phyloP scores from a whole-genome alignment of 2,113 vertebrate species.

The Myxocyprinus asiaticus region DNA sequence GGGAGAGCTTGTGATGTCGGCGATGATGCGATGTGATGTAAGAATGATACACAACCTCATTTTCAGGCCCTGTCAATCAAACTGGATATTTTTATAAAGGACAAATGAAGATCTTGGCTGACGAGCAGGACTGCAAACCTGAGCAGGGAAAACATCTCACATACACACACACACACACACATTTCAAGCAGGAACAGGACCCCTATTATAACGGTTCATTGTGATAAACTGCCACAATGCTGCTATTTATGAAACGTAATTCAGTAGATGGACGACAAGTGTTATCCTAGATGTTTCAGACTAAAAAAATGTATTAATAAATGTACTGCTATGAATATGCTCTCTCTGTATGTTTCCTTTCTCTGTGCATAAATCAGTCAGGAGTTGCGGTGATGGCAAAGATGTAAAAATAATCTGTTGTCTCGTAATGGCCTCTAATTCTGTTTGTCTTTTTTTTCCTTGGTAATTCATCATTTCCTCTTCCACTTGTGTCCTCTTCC shows the following conservation, averaged over 20 bases:
- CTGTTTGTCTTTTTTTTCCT: slow-evolving; percentile 6
- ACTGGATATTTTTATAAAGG: slow-evolving; percentile 28
- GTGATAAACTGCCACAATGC: slow-evolving; percentile 20
- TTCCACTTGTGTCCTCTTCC: slow-evolving; percentile 25
- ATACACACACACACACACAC: no score
- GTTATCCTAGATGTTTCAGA: background rate
- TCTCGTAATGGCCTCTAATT: slow-evolving; percentile 40
- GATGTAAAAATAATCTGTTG: slow-evolving; percentile 29
- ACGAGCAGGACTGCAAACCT: slow-evolving; percentile 24
- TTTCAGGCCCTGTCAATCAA: slow-evolving; percentile 37
- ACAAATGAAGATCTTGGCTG: slow-evolving; percentile 19
- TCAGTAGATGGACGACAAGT: background rate
- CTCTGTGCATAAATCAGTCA: background rate
- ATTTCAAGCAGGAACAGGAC: background rate
- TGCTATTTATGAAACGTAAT: slow-evolving; percentile 41
- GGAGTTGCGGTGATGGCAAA: slow-evolving; percentile 1
- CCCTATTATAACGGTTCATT: slow-evolving; percentile 7
- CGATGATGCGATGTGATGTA: slow-evolving; percentile 19
- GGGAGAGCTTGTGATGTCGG: slow-evolving; percentile 9
- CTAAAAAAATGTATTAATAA: background rate
- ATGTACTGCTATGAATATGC: background rate
- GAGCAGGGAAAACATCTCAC: background rate
- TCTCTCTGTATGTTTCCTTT: background rate
- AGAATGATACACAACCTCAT: slow-evolving; percentile 27
- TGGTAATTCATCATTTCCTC: background rate